Evolutionary conservation across 2,888 invertebrate species (phyloP).

Genomic region (Papilio demoleus): DNA sequence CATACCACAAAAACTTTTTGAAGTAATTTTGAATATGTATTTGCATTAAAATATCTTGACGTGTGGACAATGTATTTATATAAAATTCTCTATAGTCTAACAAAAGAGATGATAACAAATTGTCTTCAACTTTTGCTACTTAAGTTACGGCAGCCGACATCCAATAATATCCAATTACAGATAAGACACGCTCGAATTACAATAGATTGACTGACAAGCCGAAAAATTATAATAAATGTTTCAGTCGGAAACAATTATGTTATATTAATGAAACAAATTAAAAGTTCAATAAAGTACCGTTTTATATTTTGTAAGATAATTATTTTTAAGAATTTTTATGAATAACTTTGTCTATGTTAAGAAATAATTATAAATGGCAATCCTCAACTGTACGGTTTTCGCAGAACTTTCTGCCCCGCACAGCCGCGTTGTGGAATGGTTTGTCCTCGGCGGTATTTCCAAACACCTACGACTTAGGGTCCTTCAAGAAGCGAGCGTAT

Average conservation of each 20-base stretch:
- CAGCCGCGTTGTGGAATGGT: too few relatives aligned
- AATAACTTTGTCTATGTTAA: too few relatives aligned
- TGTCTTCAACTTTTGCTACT: conserved; percentile 51
- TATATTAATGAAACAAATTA: conserved; percentile 45
- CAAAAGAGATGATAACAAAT: conserved; percentile 26
- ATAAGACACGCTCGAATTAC: conserved; percentile 80
- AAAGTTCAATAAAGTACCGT: conserved; percentile 29
- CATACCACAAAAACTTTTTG: conserved; percentile 40
- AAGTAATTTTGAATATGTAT: conserved; percentile 42
- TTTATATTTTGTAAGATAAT: too few relatives aligned
- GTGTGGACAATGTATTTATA: not conserved
- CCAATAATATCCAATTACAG: conserved; percentile 77
- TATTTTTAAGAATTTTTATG: too few relatives aligned
- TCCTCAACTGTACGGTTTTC: too few relatives aligned
- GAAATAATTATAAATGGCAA: too few relatives aligned
- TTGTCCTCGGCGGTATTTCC: too few relatives aligned
- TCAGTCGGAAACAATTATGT: conserved; percentile 73
- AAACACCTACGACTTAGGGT: too few relatives aligned
- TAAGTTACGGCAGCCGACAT: conserved; percentile 56
- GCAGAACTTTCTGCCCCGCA: too few relatives aligned
- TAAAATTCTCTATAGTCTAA: conserved; percentile 1
- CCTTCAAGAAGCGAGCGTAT: too few relatives aligned
- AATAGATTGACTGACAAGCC: conserved; percentile 78
- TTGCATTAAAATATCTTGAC: not conserved
- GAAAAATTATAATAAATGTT: conserved; percentile 79